phyloP scores from a whole-genome alignment of 1,140 invertebrate genomes.

The Vanessa atalanta region DNA sequence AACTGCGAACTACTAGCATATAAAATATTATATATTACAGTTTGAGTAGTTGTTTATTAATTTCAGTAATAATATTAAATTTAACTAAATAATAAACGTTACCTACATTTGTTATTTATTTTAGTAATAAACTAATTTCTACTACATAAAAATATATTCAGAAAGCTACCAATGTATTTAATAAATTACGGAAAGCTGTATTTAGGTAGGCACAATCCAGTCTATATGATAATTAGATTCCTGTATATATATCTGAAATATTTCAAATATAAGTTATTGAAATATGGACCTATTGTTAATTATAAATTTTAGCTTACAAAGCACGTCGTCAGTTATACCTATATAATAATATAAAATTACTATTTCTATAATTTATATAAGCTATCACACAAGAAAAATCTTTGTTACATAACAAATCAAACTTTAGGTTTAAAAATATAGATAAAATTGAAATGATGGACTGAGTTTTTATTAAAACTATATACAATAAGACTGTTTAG shows the following conservation, averaged over 20 bases:
- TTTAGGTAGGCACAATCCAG: conserved; percentile 37
- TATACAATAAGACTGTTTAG: too few relatives aligned
- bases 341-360: neutral
- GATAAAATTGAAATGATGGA: too few relatives aligned
- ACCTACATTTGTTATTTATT: neutral
- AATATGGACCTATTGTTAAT: neutral
- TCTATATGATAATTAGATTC: conserved; percentile 32
- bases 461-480: too few relatives aligned
- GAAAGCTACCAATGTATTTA: conserved; percentile 13
- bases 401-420: neutral
- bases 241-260: conserved; percentile 18
- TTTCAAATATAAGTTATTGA: conserved; percentile 1
- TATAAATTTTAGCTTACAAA: neutral
- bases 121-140: conserved; percentile 12
- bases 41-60: neutral
- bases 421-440: neutral
- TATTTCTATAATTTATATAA: neutral
- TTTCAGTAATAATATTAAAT: neutral
- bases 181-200: conserved; percentile 25
- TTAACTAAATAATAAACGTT: neutral
- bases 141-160: conserved; percentile 4
- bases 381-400: neutral
- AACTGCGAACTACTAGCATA: neutral
- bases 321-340: neutral
- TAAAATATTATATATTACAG: neutral